These are phyloP conservation scores for Thamnophis sirtalis DNA, from an alignment of 2,113 vertebrate genomes.

Conservation along the genomic window DNA sequence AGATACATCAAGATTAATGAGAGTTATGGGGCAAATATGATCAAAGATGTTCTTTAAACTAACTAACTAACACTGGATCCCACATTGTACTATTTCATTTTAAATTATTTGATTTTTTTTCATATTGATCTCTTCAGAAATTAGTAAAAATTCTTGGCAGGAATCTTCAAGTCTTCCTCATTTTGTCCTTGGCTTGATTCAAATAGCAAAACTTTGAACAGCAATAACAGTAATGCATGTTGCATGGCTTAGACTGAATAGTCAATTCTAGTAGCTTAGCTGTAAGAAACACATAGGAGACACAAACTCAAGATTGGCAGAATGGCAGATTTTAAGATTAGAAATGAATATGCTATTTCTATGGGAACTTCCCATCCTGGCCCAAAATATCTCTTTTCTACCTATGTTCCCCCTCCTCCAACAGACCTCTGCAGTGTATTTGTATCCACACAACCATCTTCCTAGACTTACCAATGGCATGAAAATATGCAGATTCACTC, in stretches of 20 bases:
- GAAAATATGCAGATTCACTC: slow-evolving; percentile 78
- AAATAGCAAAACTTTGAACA: background rate
- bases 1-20: background rate
- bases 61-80: background rate
- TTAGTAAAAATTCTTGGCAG: background rate
- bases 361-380: background rate
- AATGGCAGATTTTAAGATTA: background rate
- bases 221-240: background rate
- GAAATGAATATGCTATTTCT: background rate
- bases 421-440: background rate
- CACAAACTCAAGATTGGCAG: background rate
- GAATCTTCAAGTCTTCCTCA: background rate
- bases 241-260: background rate
- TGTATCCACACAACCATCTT: background rate
- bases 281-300: background rate
- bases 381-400: background rate
- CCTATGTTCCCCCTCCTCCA: too few relatives aligned
- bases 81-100: background rate
- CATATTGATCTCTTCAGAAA: background rate
- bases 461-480: slow-evolving; percentile 66
- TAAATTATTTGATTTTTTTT: background rate
- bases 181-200: background rate
- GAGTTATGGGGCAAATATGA: background rate
- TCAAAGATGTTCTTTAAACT: background rate
- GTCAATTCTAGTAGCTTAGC: background rate